Percentiles rank a stretch among this genome's conserved stretches.
phyloP scores from a whole-genome alignment of 2,113 vertebrate species.

The Tringa solitaria region DNA sequence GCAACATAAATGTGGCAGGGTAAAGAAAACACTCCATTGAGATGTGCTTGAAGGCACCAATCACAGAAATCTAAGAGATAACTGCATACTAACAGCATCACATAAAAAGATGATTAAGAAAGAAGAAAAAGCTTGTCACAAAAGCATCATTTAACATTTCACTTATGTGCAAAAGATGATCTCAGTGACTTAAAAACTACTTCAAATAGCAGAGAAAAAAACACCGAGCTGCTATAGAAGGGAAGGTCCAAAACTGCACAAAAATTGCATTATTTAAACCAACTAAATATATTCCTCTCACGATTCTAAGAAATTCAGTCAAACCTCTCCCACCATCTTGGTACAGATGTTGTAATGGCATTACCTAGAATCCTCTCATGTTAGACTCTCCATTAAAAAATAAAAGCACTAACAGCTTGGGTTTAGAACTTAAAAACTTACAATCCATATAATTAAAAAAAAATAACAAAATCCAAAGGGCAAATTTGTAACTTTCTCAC shows the following conservation, averaged over 20 bases:
- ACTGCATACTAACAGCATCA: not conserved
- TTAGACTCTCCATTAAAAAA: not conserved
- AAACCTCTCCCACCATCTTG: not conserved
- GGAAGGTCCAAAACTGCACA: not conserved
- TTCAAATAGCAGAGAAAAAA: not conserved
- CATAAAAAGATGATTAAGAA: not conserved
- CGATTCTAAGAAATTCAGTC: not conserved
- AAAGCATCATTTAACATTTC: not conserved
- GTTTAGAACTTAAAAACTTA: not conserved
- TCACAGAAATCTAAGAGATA: not conserved
- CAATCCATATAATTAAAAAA: not conserved
- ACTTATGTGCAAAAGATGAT: not conserved
- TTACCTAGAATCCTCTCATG: not conserved
- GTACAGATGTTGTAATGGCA: not conserved
- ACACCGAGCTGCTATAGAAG: not conserved
- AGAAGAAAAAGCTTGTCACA: not conserved
- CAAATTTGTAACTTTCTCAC: not conserved
- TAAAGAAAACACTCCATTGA: slow-evolving; percentile 2
- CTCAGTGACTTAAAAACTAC: not conserved
- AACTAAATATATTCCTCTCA: not conserved
- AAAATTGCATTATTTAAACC: not conserved
- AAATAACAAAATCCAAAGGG: not conserved
- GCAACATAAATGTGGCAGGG: not conserved
- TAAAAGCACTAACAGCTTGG: not conserved
- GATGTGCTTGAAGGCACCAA: not conserved